Evolutionary conservation across 2,888 invertebrate species (phyloP).

Genomic region (Theretra japonica): DNA sequence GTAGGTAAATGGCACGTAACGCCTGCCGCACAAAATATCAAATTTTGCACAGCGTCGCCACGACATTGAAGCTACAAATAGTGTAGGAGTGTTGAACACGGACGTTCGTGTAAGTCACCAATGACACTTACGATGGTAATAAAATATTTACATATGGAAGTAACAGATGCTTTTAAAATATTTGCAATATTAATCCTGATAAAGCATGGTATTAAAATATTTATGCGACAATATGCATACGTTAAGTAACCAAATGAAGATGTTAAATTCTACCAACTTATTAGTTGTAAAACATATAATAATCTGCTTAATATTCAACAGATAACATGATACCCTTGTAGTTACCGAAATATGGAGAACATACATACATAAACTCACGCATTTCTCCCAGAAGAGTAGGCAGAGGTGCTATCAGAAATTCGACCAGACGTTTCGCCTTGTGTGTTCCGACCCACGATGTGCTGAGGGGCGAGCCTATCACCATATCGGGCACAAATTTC

Average conservation of each 20-base stretch:
- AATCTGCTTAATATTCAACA: not conserved
- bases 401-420: too few species aligned
- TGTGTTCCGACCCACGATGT: too few species aligned
- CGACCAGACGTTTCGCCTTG: too few species aligned
- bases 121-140: not conserved
- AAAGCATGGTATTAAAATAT: not conserved
- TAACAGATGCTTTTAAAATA: constrained; percentile 1
- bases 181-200: not conserved
- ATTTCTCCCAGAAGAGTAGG: too few species aligned
- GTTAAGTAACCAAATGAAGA: not conserved
- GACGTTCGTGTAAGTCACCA: not conserved
- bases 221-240: not conserved
- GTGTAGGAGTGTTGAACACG: not conserved
- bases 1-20: too few species aligned
- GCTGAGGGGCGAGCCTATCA: too few species aligned
- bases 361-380: too few species aligned
- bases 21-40: not conserved
- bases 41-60: not conserved
- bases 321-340: not conserved
- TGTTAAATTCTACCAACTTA: not conserved
- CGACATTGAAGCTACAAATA: not conserved
- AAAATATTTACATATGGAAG: not conserved
- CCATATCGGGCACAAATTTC: too few species aligned
- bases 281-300: not conserved
- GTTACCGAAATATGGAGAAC: not conserved